Percentiles rank a stretch among this genome's conserved stretches.
Evolutionary conservation across 2,888 invertebrate genomes (phyloP).

Genomic region (Heliothis peltigera): DNA sequence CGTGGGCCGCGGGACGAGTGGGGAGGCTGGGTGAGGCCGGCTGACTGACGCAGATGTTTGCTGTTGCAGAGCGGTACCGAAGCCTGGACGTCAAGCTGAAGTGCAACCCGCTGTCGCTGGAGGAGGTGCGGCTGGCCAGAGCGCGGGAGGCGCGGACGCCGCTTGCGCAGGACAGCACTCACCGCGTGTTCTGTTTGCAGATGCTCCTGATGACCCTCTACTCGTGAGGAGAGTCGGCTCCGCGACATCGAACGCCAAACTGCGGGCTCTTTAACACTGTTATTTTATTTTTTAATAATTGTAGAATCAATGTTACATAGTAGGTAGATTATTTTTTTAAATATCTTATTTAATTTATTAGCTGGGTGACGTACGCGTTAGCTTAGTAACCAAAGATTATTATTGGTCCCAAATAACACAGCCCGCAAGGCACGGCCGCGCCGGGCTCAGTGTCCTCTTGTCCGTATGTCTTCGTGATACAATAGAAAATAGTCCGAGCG

Average conservation of each 20-base stretch:
- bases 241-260: conserved; percentile 5
- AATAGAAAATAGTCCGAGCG: too few species aligned
- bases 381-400: conserved; percentile 64
- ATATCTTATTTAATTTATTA: conserved; percentile 39
- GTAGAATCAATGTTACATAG: conserved; percentile 3
- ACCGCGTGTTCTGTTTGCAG: conserved; percentile 75
- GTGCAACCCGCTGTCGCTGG: conserved; percentile 92
- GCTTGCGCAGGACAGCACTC: neutral
- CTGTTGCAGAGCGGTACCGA: conserved; percentile 91
- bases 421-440: conserved; percentile 26
- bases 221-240: conserved; percentile 78
- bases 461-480: too few species aligned
- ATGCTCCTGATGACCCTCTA: conserved; percentile 92
- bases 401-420: conserved; percentile 63
- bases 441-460: too few species aligned
- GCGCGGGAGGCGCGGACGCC: neutral
- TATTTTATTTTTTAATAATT: conserved; percentile 6
- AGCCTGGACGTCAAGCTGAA: conserved; percentile 93
- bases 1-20: conserved; percentile 9
- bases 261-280: conserved; percentile 4
- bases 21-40: neutral
- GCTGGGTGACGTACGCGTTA: conserved; percentile 19
- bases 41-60: conserved; percentile 17
- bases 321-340: conserved; percentile 2
- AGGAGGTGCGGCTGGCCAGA: conserved; percentile 90